phyloP scores from a whole-genome alignment of 1,140 invertebrate species.

The Brachionus asplanchnoidis region DNA sequence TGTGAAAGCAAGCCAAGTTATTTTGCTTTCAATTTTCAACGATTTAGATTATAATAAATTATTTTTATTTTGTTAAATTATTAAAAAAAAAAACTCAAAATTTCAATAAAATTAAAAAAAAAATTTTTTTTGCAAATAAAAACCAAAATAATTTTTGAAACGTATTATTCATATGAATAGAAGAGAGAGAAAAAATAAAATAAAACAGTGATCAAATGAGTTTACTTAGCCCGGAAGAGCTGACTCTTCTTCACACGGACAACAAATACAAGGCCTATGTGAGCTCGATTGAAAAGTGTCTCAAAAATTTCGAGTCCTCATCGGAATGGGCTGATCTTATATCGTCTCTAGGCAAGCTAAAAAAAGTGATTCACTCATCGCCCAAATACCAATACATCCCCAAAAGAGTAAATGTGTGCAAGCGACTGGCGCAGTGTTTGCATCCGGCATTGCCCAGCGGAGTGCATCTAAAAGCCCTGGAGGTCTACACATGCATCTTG shows the following conservation, averaged over 20 bases:
- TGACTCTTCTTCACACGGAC: slow-evolving; percentile 25
- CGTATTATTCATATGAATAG: background rate
- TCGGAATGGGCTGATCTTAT: slow-evolving; percentile 94
- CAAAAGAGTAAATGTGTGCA: slow-evolving; percentile 80
- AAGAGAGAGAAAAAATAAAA: background rate
- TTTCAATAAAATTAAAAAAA: slow-evolving; percentile 20
- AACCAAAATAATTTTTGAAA: background rate
- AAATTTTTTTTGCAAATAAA: background rate
- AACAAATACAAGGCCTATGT: slow-evolving; percentile 72
- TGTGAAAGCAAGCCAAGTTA: background rate
- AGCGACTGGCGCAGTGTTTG: slow-evolving; percentile 87
- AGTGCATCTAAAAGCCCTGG: slow-evolving; percentile 85
- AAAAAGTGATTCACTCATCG: slow-evolving; percentile 66
- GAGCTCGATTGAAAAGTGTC: slow-evolving; percentile 75
- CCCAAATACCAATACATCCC: slow-evolving; percentile 82
- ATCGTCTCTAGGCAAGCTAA: slow-evolving; percentile 80
- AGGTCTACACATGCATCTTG: slow-evolving; percentile 89
- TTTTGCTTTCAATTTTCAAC: background rate
- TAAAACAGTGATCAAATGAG: slow-evolving; percentile 19
- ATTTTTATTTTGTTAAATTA: slow-evolving; percentile 31
- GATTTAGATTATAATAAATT: slow-evolving; percentile 34
- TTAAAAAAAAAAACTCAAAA: slow-evolving; percentile 21
- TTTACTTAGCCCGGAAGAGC: slow-evolving; percentile 2
- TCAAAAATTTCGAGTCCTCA: slow-evolving; percentile 86
- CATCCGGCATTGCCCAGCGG: slow-evolving; percentile 81